Conservation (phyloP, 2,113 vertebrate genomes). For the Podocnemis expansa region DNA sequence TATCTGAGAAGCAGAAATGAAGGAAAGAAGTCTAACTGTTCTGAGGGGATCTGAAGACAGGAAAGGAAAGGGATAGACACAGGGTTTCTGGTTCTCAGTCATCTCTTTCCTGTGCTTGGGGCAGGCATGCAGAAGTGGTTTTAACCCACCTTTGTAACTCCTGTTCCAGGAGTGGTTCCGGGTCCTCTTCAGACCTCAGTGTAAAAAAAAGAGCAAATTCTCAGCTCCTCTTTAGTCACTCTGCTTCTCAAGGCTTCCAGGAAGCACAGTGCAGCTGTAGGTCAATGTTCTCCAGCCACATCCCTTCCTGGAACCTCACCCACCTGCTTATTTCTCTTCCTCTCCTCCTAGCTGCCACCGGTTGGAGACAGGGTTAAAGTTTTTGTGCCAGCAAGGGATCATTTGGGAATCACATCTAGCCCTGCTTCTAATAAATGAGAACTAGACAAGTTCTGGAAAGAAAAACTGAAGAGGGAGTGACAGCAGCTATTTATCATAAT, state of each 20-base stretch:
- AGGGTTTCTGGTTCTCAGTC: background rate
- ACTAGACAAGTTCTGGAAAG: background rate
- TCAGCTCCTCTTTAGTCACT: background rate
- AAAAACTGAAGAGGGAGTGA: background rate
- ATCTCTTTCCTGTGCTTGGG: background rate
- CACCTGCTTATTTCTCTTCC: background rate
- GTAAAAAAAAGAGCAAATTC: background rate
- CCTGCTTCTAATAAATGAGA: background rate
- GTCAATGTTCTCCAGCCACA: background rate
- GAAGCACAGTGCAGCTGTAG: background rate
- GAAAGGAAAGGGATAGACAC: background rate
- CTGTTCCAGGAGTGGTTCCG: background rate
- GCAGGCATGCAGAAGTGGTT: background rate
- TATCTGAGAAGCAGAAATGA: background rate
- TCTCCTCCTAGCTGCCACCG: background rate
- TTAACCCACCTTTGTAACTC: background rate
- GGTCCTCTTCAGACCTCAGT: background rate
- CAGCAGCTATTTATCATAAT: background rate
- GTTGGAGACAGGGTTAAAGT: background rate
- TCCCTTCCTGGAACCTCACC: background rate
- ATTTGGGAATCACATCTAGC: background rate
- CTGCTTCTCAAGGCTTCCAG: background rate
- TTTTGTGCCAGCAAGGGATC: background rate
- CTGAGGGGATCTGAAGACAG: background rate
- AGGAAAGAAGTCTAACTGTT: background rate